Evolutionary conservation across 2,113 vertebrate species (phyloP), one percentile per base, ranked within the genome.

Genomic region (Eidolon helvum): DNA sequence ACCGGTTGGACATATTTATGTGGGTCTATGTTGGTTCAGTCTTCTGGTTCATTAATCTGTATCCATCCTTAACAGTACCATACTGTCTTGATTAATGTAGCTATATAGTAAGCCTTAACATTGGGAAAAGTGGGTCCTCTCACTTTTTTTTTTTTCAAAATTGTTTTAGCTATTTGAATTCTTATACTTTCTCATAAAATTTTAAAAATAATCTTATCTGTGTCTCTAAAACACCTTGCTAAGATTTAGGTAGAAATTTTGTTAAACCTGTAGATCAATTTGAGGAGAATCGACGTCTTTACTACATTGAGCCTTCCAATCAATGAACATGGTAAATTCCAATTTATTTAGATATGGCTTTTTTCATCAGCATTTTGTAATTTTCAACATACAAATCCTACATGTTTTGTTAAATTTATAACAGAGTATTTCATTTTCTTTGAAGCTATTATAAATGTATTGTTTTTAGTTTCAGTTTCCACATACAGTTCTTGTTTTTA

Each of bases 141-240:
- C 45, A 38, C 24, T 95, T 78, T 35, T 15, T 48, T 48, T 48
- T 48, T 50, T 50, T 48, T 15, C 55, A 77, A 15, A 63, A 57
- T 82, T 91, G 33, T 74, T 92, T 95, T 72, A 91, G 35, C 57
- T 80, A 33, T 92, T 78, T 71, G 69, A 77, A 33, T 85, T 87
- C 26, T 59, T 95, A 72, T 57, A 19, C 28, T 38, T 57, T 57
- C 74, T 8, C 33, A 21, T 87, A 55, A 57, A 92, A 38, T 66
- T 48, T 91, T 72, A 35, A 11, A 88, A 82, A 33, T 87, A 80
- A 78, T 28, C 16, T 63, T 92, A 10, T 7, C 35, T 82, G 4
- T 88, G 8, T 74, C 21, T 89, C 0, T 89, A 83, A 63, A 94
- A 74, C 10, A 71, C 43, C 18, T 55, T 95, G 68, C 53, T 59